Evolutionary conservation across 2,113 vertebrate genomes (phyloP).

Genomic region (Macrotus californicus): DNA sequence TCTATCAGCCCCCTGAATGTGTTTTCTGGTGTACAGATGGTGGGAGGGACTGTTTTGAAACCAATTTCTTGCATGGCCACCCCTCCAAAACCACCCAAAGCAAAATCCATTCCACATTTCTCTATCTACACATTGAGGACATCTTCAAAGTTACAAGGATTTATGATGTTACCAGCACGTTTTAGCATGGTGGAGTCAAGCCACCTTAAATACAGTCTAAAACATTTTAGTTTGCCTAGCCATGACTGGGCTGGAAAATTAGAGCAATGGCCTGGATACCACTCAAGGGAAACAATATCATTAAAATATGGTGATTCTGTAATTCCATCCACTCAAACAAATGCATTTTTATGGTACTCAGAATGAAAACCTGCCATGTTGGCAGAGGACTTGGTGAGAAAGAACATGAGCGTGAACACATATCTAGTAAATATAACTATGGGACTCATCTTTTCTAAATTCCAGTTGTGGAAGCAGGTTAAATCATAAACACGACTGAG

Average conservation of each 20-base stretch:
- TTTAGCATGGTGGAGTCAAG: constrained; percentile 38
- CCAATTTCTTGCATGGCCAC: constrained; percentile 38
- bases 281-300: constrained; percentile 59
- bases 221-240: constrained; percentile 44
- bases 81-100: constrained; percentile 36
- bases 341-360: constrained; percentile 39
- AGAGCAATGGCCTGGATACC: background rate
- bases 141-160: background rate
- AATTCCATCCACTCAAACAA: constrained; percentile 52
- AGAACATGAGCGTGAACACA: background rate
- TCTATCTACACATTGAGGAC: constrained; percentile 14
- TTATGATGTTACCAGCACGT: constrained; percentile 3
- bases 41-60: constrained; percentile 46
- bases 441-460: background rate
- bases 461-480: background rate
- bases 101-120: background rate
- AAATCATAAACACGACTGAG: background rate
- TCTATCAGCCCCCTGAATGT: background rate
- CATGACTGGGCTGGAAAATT: constrained; percentile 37
- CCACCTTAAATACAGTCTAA: constrained; percentile 47
- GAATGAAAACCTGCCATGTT: constrained; percentile 6
- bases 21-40: constrained; percentile 17
- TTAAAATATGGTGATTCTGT: constrained; percentile 44
- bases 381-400: background rate
- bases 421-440: constrained; percentile 10